Evolutionary conservation across 2,888 invertebrate species (phyloP).

Genomic region (Drosophila imparisetae): DNA sequence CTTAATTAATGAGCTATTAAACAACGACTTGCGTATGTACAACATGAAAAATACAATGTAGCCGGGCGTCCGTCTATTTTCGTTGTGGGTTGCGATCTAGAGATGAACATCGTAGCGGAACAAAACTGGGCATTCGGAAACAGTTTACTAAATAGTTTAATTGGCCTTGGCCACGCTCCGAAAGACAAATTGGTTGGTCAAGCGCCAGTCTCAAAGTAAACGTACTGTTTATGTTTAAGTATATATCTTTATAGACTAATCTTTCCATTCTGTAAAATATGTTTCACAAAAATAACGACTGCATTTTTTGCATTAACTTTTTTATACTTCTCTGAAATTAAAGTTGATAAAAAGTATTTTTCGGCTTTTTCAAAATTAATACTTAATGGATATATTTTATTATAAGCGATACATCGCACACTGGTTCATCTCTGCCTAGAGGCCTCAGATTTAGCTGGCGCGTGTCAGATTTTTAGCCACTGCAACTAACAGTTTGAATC

Average conservation of each 20-base stretch:
- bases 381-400: background rate
- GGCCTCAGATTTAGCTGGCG: constrained; percentile 31
- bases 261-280: constrained; percentile 17
- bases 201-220: background rate
- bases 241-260: constrained; percentile 1
- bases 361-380: background rate
- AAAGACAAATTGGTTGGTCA: constrained; percentile 13
- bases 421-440: constrained; percentile 20
- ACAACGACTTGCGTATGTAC: constrained; percentile 30
- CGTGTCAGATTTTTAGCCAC: constrained; percentile 36
- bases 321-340: constrained; percentile 19
- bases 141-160: constrained; percentile 20
- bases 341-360: constrained; percentile 7
- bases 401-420: constrained; percentile 6
- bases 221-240: background rate
- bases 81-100: constrained; percentile 37
- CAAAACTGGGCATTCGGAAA: constrained; percentile 31
- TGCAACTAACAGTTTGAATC: constrained; percentile 31
- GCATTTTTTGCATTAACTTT: constrained; percentile 8
- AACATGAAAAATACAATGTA: constrained; percentile 36
- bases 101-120: constrained; percentile 57
- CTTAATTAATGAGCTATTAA: constrained; percentile 70
- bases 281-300: constrained; percentile 3
- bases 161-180: constrained; percentile 45
- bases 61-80: constrained; percentile 59